phyloP scores from a whole-genome alignment of 2,888 invertebrate genomes.

The Creontiades dilutus region DNA sequence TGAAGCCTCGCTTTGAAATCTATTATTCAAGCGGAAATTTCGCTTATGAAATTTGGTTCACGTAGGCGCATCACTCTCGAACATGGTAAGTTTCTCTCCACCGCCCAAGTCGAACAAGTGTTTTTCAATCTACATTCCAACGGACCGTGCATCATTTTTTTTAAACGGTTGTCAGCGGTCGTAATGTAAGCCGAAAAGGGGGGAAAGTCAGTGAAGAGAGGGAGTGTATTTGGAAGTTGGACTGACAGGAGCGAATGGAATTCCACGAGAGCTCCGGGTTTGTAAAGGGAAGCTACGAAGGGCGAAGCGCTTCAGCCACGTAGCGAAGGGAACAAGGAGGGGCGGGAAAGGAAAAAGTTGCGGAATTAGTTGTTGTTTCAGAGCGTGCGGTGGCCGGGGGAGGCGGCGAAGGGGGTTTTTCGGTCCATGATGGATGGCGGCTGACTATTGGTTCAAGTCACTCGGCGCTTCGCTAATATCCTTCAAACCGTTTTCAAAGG shows the following conservation, averaged over 20 bases:
- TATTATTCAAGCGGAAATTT: no score
- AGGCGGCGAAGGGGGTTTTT: neutral
- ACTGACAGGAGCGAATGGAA: constrained; percentile 71
- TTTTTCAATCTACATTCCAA: constrained; percentile 69
- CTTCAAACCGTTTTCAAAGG: constrained; percentile 66
- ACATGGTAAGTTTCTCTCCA: no score
- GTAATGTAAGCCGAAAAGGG: constrained; percentile 60
- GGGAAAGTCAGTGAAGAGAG: constrained; percentile 40
- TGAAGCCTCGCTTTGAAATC: no score
- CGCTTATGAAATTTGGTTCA: no score
- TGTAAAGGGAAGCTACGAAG: constrained; percentile 40
- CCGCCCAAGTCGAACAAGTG: neutral
- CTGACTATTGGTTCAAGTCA: constrained; percentile 70
- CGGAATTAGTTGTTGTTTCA: constrained; percentile 66
- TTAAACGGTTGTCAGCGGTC: constrained; percentile 68
- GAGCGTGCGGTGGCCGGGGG: neutral
- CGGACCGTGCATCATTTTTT: constrained; percentile 67
- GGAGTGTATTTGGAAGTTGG: constrained; percentile 68
- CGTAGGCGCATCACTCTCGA: no score
- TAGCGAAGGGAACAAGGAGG: neutral
- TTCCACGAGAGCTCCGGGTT: constrained; percentile 61
- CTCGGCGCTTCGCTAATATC: constrained; percentile 66
- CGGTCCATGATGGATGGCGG: constrained; percentile 67
- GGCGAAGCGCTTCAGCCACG: constrained; percentile 20
- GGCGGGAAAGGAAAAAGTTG: constrained; percentile 66